Evolutionary conservation across 2,888 invertebrate genomes (phyloP).

Genomic region (Punctoribates punctum): DNA sequence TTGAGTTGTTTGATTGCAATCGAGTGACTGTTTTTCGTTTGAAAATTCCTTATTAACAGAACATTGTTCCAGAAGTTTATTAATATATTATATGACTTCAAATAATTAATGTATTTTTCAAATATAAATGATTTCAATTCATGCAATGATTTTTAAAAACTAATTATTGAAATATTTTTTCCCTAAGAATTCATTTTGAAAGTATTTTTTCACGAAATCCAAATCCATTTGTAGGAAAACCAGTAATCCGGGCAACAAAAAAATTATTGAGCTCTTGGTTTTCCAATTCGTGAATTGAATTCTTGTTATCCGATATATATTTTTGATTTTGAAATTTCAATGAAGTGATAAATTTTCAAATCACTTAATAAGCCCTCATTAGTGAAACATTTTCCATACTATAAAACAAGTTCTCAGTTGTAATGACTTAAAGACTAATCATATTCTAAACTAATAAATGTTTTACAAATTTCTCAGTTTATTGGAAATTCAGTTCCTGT

Average conservation of each 20-base stretch:
- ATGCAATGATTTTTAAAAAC: neutral
- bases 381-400: slow-evolving; percentile 23
- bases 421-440: no score
- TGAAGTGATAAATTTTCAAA: slow-evolving; percentile 37
- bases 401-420: slow-evolving; percentile 5
- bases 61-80: neutral
- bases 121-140: neutral
- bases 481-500: no score
- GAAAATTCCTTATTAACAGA: neutral
- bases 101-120: neutral
- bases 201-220: neutral
- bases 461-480: no score
- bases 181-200: neutral
- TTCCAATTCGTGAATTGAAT: neutral
- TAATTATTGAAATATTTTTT: neutral
- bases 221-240: neutral
- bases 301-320: neutral
- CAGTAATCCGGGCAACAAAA: neutral
- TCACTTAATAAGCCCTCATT: slow-evolving; percentile 34
- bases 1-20: slow-evolving; percentile 10
- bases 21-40: neutral
- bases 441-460: no score
- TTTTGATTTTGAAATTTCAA: neutral
- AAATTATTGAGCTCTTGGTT: neutral
- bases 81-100: neutral